Percentiles rank a stretch among this genome's conserved stretches.
Conservation (phyloP, 35 echinoderm and acorn worm genomes). For the Apostichopus japonicus region DNA sequence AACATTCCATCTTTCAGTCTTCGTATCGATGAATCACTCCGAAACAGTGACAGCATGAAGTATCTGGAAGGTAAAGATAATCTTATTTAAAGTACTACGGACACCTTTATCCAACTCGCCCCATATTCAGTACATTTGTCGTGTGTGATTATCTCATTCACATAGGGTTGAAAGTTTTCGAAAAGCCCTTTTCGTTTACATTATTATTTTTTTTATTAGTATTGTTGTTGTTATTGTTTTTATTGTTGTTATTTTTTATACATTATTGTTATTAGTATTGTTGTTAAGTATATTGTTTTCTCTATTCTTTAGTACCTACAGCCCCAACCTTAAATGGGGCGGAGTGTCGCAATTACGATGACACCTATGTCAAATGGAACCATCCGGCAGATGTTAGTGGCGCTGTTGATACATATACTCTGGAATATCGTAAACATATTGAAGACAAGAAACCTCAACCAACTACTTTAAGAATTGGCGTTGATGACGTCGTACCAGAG, state of each 20-base stretch:
- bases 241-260: too few relatives aligned
- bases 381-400: slow-evolving; percentile 35
- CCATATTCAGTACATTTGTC: too few relatives aligned
- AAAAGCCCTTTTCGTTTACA: too few relatives aligned
- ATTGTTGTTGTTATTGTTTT: too few relatives aligned
- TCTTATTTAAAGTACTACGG: too few relatives aligned
- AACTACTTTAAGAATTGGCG: slow-evolving; percentile 27
- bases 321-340: slow-evolving; percentile 48
- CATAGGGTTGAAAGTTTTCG: too few relatives aligned
- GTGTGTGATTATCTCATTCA: too few relatives aligned
- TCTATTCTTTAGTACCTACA: slow-evolving; percentile 63
- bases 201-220: too few relatives aligned
- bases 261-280: too few relatives aligned
- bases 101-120: too few relatives aligned
- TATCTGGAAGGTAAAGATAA: slow-evolving; percentile 68
- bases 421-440: slow-evolving; percentile 69
- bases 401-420: slow-evolving; percentile 67
- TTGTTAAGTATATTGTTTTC: neutral
- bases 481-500: slow-evolving; percentile 46
- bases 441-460: slow-evolving; percentile 4
- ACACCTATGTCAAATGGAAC: slow-evolving; percentile 61
- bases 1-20: slow-evolving; percentile 59
- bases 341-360: slow-evolving; percentile 56
- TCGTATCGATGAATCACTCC: slow-evolving; percentile 48
- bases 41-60: slow-evolving; percentile 44